These are phyloP conservation scores for Suricata suricatta DNA, from an alignment of 2,113 vertebrate genomes.

Conservation along the genomic window DNA sequence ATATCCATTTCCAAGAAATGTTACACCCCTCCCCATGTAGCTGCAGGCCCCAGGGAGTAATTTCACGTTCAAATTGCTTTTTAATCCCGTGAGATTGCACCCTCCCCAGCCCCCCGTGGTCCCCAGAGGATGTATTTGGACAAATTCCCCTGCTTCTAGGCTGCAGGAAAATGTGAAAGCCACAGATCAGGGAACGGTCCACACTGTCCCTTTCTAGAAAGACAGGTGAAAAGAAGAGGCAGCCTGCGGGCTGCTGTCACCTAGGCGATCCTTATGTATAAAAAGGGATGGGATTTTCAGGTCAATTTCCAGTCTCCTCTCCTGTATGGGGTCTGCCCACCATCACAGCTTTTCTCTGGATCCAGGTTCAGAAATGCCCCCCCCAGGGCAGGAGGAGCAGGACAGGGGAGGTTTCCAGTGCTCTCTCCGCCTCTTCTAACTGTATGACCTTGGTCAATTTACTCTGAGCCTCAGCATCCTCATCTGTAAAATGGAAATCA, in stretches of 20 bases:
- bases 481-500: background rate
- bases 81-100: constrained; percentile 53
- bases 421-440: background rate
- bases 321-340: background rate
- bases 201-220: background rate
- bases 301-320: background rate
- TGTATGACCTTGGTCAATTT: background rate
- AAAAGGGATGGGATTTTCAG: background rate
- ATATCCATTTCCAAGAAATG: constrained; percentile 58
- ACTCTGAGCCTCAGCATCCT: background rate
- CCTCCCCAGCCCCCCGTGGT: fast-evolving
- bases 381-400: background rate
- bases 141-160: background rate
- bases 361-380: background rate
- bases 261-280: no score
- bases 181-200: background rate
- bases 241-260: background rate
- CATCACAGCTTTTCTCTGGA: background rate
- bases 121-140: background rate
- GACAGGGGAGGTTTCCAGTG: fast-evolving
- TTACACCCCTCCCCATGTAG: background rate
- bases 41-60: constrained; percentile 48
- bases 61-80: constrained; percentile 69
- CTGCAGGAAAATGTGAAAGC: background rate
- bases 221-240: background rate